phyloP scores from a whole-genome alignment of 1,140 invertebrate genomes.

The Hyles euphorbiae region DNA sequence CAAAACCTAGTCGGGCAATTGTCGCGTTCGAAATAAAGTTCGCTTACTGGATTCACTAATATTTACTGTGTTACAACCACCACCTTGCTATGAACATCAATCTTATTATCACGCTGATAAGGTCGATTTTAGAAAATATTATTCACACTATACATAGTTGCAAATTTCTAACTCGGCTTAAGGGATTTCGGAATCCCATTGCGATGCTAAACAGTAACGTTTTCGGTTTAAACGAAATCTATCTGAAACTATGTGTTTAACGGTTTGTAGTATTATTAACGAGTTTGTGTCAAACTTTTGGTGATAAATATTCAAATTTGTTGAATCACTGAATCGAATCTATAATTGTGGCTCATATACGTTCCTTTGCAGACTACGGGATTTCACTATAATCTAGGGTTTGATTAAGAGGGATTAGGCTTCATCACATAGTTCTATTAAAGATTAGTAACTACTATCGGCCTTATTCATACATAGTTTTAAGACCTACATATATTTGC shows the following conservation, averaged over 20 bases:
- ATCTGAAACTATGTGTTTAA: conserved; percentile 40
- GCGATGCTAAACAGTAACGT: conserved; percentile 52
- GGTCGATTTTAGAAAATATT: conserved; percentile 10
- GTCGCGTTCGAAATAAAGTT: conserved; percentile 58
- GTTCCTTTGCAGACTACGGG: too few species aligned
- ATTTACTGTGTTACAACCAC: conserved; percentile 29
- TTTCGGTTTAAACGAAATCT: conserved; percentile 50
- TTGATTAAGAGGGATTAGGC: too few species aligned
- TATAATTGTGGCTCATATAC: too few species aligned
- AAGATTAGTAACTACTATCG: too few species aligned
- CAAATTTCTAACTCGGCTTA: conserved; percentile 53
- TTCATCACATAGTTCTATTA: too few species aligned
- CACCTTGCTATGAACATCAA: conserved; percentile 18
- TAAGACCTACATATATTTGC: too few species aligned
- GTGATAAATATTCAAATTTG: too few species aligned
- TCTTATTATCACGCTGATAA: conserved; percentile 23
- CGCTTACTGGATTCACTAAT: conserved; percentile 31
- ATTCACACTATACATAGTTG: conserved; percentile 16
- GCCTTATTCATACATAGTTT: too few species aligned
- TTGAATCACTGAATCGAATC: too few species aligned
- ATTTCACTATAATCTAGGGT: too few species aligned
- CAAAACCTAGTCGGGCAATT: conserved; percentile 58
- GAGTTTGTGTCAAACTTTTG: too few species aligned
- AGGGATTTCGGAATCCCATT: conserved; percentile 58
- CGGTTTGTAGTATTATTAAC: conserved; percentile 27